Percentiles rank a stretch among this genome's conserved stretches.
These are phyloP conservation scores for Bombus confusus DNA, from an alignment of 1,140 invertebrate genomes.

Conservation along the genomic window DNA sequence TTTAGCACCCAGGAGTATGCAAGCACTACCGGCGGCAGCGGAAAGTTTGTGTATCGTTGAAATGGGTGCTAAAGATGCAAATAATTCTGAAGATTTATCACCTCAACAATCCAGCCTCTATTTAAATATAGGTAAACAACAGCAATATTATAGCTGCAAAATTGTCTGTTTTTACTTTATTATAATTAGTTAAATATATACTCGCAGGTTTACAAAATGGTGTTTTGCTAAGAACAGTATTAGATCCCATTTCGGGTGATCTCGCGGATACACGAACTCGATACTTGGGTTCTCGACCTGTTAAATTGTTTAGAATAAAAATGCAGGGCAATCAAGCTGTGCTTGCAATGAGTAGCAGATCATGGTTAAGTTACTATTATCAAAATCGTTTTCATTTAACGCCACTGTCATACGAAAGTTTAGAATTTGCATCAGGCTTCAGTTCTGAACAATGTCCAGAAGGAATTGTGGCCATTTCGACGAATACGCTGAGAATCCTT, in stretches of 20 bases:
- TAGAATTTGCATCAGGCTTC: conserved; percentile 99
- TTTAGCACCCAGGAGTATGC: conserved; percentile 96
- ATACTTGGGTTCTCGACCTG: conserved; percentile 96
- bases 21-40: conserved; percentile 97
- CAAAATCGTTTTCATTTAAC: conserved; percentile 98
- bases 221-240: conserved; percentile 95
- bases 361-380: conserved; percentile 99
- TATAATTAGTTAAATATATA: not conserved
- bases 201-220: conserved; percentile 93
- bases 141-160: not conserved
- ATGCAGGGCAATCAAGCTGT: conserved; percentile 99
- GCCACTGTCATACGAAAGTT: conserved; percentile 96
- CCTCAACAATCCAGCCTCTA: conserved; percentile 90
- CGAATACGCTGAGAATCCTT: conserved; percentile 98
- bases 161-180: not conserved
- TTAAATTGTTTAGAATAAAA: conserved; percentile 97
- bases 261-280: conserved; percentile 98
- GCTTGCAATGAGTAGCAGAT: conserved; percentile 97
- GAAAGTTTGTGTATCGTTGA: conserved; percentile 99
- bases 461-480: conserved; percentile 99
- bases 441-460: conserved; percentile 99
- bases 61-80: conserved; percentile 86
- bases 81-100: conserved; percentile 82
- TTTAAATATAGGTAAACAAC: conserved; percentile 93
- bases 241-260: conserved; percentile 98